Evolutionary conservation across 2,113 vertebrate species (phyloP).

Genomic region (Platichthys flesus): DNA sequence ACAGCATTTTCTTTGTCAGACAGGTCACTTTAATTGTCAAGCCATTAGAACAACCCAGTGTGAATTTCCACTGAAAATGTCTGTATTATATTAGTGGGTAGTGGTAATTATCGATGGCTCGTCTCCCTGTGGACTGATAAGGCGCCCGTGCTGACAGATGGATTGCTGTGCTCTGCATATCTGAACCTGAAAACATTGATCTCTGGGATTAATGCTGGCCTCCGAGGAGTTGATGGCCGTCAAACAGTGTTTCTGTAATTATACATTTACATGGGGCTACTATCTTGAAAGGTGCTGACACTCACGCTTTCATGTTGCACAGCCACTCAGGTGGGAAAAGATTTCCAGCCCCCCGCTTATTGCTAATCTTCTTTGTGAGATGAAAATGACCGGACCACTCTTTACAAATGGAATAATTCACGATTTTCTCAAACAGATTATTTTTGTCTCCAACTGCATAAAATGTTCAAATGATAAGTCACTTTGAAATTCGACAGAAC

Average conservation of each 20-base stretch:
- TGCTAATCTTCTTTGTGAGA: conserved; percentile 19
- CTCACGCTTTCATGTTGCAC: conserved; percentile 45
- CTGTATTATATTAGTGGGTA: conserved; percentile 62
- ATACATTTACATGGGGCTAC: conserved; percentile 76
- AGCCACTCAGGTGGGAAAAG: conserved; percentile 31
- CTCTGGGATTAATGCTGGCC: conserved; percentile 76
- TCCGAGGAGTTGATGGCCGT: conserved; percentile 69
- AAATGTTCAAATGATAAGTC: conserved; percentile 23
- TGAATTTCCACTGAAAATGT: conserved; percentile 68
- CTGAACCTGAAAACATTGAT: conserved; percentile 77
- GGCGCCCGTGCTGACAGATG: conserved; percentile 74
- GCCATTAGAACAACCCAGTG: conserved; percentile 20
- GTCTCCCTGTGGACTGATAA: conserved; percentile 73
- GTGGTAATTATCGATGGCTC: conserved; percentile 75
- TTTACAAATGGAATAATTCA: conserved; percentile 30
- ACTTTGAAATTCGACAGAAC: conserved; percentile 27
- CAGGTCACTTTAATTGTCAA: conserved; percentile 45
- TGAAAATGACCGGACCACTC: conserved; percentile 18
- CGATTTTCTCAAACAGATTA: background rate
- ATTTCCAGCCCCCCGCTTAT: background rate
- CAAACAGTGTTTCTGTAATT: conserved; percentile 83
- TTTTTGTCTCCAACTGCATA: background rate
- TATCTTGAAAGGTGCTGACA: conserved; percentile 71
- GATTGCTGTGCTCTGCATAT: conserved; percentile 81
- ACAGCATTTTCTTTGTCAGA: conserved; percentile 54